phyloP scores from a whole-genome alignment of 1,140 invertebrate genomes.

The Euura saliciscinereae region DNA sequence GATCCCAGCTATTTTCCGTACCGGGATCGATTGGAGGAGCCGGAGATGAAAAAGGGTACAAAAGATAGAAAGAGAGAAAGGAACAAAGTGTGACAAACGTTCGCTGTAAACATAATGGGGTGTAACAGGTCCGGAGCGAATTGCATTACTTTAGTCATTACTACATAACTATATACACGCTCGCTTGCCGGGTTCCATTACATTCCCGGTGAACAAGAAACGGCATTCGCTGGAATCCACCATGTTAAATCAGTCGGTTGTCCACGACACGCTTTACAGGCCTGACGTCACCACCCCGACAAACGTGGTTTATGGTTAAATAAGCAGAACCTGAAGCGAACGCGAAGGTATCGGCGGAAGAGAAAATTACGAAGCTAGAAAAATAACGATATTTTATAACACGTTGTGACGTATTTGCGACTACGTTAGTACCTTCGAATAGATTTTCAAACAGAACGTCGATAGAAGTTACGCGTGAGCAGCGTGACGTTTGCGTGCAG shows the following conservation, averaged over 20 bases:
- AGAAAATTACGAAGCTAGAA: neutral
- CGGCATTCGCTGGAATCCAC: neutral
- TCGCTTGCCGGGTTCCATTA: neutral
- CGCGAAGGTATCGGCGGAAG: neutral
- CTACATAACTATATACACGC: neutral
- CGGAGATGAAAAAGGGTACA: neutral
- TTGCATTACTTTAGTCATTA: constrained; percentile 7
- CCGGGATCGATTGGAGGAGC: neutral
- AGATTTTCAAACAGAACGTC: no score
- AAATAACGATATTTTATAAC: no score
- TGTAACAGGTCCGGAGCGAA: neutral
- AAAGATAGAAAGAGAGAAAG: neutral
- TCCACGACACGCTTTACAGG: neutral
- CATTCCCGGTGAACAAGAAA: neutral
- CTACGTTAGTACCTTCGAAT: no score
- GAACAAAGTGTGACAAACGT: constrained; percentile 1
- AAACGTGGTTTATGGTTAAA: neutral
- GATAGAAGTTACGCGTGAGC: no score
- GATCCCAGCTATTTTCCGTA: neutral
- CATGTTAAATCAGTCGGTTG: neutral
- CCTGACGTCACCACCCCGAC: neutral
- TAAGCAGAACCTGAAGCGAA: neutral
- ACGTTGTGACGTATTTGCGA: no score
- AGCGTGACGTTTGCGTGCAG: no score
- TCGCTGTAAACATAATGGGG: neutral